These are phyloP conservation scores for Nudaria mundana DNA, from an alignment of 2,888 invertebrate genomes.

Conservation along the genomic window DNA sequence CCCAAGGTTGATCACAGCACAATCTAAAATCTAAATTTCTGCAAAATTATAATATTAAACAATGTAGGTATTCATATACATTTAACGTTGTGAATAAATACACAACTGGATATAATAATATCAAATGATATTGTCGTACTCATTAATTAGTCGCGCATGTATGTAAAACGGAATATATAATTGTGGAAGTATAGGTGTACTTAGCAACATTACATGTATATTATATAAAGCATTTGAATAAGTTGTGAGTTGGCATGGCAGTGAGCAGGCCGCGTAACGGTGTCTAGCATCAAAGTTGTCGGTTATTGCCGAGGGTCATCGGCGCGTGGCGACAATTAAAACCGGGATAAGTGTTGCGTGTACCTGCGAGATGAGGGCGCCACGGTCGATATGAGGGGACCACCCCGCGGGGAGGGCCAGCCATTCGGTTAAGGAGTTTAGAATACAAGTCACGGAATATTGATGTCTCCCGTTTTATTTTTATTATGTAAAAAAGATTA, in stretches of 20 bases:
- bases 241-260: conserved; percentile 36
- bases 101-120: conserved; percentile 5
- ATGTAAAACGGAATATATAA: conserved; percentile 22
- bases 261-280: conserved; percentile 40
- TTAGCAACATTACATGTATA: conserved; percentile 1
- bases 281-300: conserved; percentile 42
- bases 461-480: conserved; percentile 58
- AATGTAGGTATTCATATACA: not conserved
- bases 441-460: conserved; percentile 72
- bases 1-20: not conserved
- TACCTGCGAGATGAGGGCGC: conserved; percentile 78
- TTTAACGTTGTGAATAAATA: conserved; percentile 13
- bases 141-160: conserved; percentile 16
- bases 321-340: conserved; percentile 79
- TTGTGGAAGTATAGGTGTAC: conserved; percentile 13
- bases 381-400: conserved; percentile 71
- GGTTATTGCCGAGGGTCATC: conserved; percentile 61
- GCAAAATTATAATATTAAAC: not conserved
- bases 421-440: conserved; percentile 74
- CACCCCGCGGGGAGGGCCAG: conserved; percentile 44
- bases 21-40: not conserved
- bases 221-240: conserved; percentile 36
- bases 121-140: conserved; percentile 21
- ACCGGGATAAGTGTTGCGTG: conserved; percentile 79
- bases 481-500: conserved; percentile 29